Evolutionary conservation across 92 coral and sea anemone genomes (phyloP).

Genomic region (Scolanthus callimorphus): DNA sequence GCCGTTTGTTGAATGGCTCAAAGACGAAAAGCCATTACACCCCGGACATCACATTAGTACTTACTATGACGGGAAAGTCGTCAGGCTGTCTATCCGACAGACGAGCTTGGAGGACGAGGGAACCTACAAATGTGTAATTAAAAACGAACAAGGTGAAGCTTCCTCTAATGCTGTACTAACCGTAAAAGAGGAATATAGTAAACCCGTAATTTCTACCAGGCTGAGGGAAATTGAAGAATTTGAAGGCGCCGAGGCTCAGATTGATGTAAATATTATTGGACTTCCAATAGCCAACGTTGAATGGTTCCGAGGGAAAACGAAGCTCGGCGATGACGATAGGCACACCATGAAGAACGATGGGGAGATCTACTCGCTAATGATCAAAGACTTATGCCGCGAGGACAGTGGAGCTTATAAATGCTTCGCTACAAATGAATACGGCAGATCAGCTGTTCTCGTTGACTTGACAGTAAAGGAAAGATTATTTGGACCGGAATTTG

Average conservation of each 20-base stretch:
- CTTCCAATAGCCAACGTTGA: conserved; percentile 68
- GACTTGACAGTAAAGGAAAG: conserved; percentile 58
- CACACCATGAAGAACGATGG: conserved; percentile 60
- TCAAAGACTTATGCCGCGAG: conserved; percentile 49
- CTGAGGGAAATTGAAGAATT: conserved; percentile 55
- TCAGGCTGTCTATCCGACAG: conserved; percentile 48
- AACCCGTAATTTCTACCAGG: conserved; percentile 70
- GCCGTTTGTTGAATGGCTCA: conserved; percentile 76
- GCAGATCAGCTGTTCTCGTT: conserved; percentile 69
- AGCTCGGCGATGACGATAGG: conserved; percentile 68
- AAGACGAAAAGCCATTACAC: conserved; percentile 53
- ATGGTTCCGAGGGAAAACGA: conserved; percentile 82
- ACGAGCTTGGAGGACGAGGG: conserved; percentile 65
- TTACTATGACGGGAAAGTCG: conserved; percentile 56
- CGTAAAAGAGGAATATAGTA: conserved; percentile 57
- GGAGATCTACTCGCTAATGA: conserved; percentile 73
- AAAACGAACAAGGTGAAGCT: conserved; percentile 73
- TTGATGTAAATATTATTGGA: conserved; percentile 70
- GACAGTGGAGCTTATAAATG: conserved; percentile 86
- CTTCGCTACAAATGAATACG: conserved; percentile 68
- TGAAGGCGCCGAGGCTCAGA: conserved; percentile 72
- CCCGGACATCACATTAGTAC: conserved; percentile 32
- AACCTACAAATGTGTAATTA: conserved; percentile 72
- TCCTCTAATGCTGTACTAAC: conserved; percentile 66
- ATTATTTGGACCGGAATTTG: conserved; percentile 51